Evolutionary conservation across 2,888 invertebrate species (phyloP).

Genomic region (Dynastes hyllus): DNA sequence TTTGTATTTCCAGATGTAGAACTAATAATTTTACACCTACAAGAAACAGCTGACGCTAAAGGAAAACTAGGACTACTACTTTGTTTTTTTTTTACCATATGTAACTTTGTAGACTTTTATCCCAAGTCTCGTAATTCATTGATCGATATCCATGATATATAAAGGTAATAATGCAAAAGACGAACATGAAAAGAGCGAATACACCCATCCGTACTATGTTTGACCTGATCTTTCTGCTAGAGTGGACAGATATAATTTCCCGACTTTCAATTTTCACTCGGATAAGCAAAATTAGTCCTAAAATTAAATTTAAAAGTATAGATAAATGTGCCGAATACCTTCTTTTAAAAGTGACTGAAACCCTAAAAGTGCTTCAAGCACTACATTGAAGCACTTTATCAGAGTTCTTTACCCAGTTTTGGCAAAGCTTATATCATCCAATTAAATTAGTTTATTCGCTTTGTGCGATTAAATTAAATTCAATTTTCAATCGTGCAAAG

Average conservation of each 20-base stretch:
- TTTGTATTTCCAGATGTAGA: slow-evolving; percentile 68
- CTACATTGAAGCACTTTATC: no score
- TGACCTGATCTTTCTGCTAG: slow-evolving; percentile 88
- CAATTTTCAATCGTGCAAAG: no score
- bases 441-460: no score
- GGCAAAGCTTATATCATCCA: no score
- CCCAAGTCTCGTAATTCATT: slow-evolving; percentile 83
- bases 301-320: slow-evolving; percentile 54
- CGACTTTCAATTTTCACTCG: slow-evolving; percentile 87
- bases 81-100: slow-evolving; percentile 81
- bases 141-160: slow-evolving; percentile 90
- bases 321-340: no score
- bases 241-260: slow-evolving; percentile 88
- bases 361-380: no score
- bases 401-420: no score
- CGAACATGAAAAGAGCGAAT: slow-evolving; percentile 83
- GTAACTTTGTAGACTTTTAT: slow-evolving; percentile 82
- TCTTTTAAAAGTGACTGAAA: no score
- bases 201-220: slow-evolving; percentile 90
- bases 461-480: no score
- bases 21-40: slow-evolving; percentile 72
- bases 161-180: slow-evolving; percentile 86
- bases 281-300: slow-evolving; percentile 86
- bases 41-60: slow-evolving; percentile 50
- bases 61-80: no score